Conservation (phyloP, 1,140 invertebrate genomes). For the Nephotettix cincticeps region DNA sequence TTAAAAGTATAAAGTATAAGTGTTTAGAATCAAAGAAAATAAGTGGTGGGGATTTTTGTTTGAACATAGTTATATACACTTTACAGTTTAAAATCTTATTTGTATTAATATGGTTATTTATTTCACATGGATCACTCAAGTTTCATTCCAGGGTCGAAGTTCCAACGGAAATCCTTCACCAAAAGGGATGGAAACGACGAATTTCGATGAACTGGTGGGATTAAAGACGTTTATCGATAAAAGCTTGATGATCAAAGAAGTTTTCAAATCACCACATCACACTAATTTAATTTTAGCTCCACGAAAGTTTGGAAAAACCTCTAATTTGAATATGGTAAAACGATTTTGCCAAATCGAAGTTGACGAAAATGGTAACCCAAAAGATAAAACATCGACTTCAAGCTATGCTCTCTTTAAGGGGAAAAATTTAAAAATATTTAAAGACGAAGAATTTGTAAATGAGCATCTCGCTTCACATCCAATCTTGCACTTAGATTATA, state of each 20-base stretch:
- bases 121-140: no score
- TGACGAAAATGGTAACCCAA: not conserved
- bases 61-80: no score
- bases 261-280: not conserved
- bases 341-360: conserved; percentile 3
- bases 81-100: no score
- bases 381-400: not conserved
- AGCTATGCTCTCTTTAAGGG: not conserved
- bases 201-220: no score
- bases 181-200: no score
- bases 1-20: no score
- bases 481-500: not conserved
- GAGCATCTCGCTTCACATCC: not conserved
- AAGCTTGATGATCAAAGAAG: conserved; percentile 3
- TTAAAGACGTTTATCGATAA: not conserved
- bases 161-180: no score
- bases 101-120: no score
- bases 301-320: not conserved
- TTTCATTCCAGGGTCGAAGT: no score
- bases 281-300: not conserved
- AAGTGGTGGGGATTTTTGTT: no score
- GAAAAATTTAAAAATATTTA: conserved; percentile 2
- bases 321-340: not conserved
- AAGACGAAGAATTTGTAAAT: not conserved
- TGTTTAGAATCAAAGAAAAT: no score